A percentile compares a stretch with the other conserved stretches of the same genome.
Conservation (phyloP, 2,888 invertebrate species). For the Adelognathus sp. region DNA sequence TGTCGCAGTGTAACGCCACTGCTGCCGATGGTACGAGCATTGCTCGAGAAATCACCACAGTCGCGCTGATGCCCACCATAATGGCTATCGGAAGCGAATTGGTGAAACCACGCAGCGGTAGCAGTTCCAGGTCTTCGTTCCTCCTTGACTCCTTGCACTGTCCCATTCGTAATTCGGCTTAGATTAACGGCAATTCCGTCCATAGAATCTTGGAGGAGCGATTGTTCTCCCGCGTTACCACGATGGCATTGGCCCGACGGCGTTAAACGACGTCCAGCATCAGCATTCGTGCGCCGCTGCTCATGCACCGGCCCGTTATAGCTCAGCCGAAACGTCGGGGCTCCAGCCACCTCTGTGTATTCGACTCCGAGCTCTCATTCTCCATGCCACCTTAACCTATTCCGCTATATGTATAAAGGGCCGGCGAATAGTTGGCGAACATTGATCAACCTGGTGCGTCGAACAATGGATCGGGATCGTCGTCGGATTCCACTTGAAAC, state of each 20-base stretch:
- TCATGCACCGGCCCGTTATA: constrained; percentile 45
- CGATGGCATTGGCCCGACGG: constrained; percentile 37
- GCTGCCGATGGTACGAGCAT: no score
- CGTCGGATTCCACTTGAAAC: constrained; percentile 74
- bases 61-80: constrained; percentile 20
- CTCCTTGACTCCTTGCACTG: constrained; percentile 9
- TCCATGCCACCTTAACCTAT: constrained; percentile 20
- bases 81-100: constrained; percentile 35
- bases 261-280: constrained; percentile 66
- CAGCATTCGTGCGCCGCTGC: constrained; percentile 68
- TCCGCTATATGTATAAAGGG: constrained; percentile 34
- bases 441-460: constrained; percentile 73
- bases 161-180: constrained; percentile 52
- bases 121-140: not conserved
- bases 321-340: constrained; percentile 39
- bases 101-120: constrained; percentile 23
- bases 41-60: not conserved
- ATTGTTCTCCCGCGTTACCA: constrained; percentile 67
- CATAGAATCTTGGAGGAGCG: constrained; percentile 69
- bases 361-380: constrained; percentile 25
- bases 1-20: no score
- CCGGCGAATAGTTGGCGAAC: constrained; percentile 73
- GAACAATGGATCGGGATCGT: constrained; percentile 74
- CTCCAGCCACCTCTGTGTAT: constrained; percentile 40
- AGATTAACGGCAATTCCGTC: constrained; percentile 69